phyloP scores from a whole-genome alignment of 1,140 invertebrate genomes.

The Cherax quadricarinatus region DNA sequence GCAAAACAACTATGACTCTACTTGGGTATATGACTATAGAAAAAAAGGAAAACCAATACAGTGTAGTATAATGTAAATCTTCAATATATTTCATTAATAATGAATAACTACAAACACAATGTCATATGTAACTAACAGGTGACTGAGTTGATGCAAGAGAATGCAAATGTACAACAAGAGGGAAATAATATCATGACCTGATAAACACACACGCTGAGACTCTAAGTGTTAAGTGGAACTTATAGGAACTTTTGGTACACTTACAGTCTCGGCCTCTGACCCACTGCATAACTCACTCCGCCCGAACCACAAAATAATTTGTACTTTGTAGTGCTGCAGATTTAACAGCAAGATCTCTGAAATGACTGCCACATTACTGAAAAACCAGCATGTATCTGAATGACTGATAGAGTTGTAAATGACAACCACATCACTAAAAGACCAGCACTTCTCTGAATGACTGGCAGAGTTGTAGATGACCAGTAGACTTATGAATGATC shows the following conservation, averaged over 20 bases:
- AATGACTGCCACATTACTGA: constrained; percentile 4
- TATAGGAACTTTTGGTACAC: constrained; percentile 45
- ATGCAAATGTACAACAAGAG: constrained; percentile 6
- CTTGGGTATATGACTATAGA: neutral
- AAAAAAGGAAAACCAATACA: neutral
- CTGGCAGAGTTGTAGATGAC: neutral
- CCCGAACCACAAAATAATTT: constrained; percentile 44
- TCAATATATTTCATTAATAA: neutral
- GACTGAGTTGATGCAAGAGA: neutral
- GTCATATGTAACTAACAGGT: neutral
- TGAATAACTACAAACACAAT: neutral
- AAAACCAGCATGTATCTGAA: neutral
- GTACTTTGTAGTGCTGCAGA: constrained; percentile 43
- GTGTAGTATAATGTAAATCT: neutral
- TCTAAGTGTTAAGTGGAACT: constrained; percentile 41
- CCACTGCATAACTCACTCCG: constrained; percentile 22
- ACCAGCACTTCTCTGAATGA: neutral
- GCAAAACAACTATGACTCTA: neutral
- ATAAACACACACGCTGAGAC: constrained; percentile 17
- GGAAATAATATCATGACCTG: neutral
- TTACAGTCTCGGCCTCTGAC: constrained; percentile 8
- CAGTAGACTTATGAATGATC: neutral
- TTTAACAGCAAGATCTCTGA: constrained; percentile 35
- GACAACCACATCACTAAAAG: neutral
- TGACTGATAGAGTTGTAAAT: neutral